Evolutionary conservation across 2,888 invertebrate species (phyloP).

Genomic region (Aplocera efformata): DNA sequence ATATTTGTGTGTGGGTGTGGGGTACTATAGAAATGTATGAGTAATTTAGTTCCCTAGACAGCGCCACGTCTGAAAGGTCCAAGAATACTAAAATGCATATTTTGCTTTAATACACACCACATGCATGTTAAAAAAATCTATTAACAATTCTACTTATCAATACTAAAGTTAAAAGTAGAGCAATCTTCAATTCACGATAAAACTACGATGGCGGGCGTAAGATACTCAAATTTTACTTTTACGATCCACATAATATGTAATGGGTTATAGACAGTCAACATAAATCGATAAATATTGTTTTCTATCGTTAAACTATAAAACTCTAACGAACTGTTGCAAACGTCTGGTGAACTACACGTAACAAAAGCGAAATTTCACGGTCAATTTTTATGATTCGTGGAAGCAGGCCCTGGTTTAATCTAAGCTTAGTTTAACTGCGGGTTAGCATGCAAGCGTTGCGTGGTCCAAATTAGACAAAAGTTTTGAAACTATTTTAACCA

Average conservation of each 20-base stretch:
- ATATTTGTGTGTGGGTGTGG: too few relatives aligned
- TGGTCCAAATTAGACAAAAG: constrained; percentile 57
- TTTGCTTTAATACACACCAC: too few relatives aligned
- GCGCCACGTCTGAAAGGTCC: too few relatives aligned
- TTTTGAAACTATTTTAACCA: constrained; percentile 51
- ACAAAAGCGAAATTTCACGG: constrained; percentile 74
- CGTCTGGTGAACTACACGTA: constrained; percentile 50
- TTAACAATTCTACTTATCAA: too few relatives aligned
- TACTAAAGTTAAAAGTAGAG: too few relatives aligned
- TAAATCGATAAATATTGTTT: constrained; percentile 31
- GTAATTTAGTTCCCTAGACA: too few relatives aligned
- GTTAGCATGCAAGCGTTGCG: constrained; percentile 58
- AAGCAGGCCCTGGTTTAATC: constrained; percentile 74
- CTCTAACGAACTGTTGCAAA: constrained; percentile 38
- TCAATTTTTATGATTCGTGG: constrained; percentile 74
- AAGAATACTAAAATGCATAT: too few relatives aligned
- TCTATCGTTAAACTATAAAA: constrained; percentile 25
- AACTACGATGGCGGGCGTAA: too few relatives aligned
- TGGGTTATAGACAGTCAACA: constrained; percentile 24
- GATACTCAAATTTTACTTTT: constrained; percentile 6
- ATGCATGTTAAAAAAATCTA: too few relatives aligned
- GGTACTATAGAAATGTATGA: too few relatives aligned
- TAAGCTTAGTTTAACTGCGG: constrained; percentile 61
- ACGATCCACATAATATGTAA: constrained; percentile 21
- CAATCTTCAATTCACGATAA: neutral